Conservation (phyloP, 2,797 vertebrate genomes). For the Pelochelys cantorii region DNA sequence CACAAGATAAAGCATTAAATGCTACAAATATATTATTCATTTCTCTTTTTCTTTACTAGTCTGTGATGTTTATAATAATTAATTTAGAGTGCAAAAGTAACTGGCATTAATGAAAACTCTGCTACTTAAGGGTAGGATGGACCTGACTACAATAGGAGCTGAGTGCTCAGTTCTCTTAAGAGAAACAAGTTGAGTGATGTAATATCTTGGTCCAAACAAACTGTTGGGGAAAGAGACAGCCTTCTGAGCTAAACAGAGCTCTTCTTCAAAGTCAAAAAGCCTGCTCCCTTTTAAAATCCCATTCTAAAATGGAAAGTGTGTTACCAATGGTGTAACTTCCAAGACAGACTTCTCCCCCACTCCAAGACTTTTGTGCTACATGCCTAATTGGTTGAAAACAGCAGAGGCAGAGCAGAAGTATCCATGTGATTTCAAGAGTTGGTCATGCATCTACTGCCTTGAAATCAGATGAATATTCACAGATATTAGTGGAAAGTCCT, state of each 20-base stretch:
- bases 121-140: neutral
- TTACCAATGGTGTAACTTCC: neutral
- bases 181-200: neutral
- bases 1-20: neutral
- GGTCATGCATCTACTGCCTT: neutral
- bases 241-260: neutral
- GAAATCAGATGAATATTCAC: neutral
- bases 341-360: neutral
- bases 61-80: accelerated
- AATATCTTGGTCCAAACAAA: neutral
- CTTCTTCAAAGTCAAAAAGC: neutral
- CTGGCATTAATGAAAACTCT: neutral
- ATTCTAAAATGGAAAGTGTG: neutral
- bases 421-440: neutral
- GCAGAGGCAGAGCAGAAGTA: neutral
- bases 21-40: neutral
- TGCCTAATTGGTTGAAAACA: neutral
- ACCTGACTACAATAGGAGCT: neutral
- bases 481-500: neutral
- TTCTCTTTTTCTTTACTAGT: neutral
- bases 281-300: neutral
- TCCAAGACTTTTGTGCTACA: neutral
- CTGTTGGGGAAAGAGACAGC: neutral
- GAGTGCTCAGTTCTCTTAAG: neutral
- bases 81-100: neutral